Base-by-base conservation (phyloP, 2,113 vertebrate genomes). In the Galbula dea region DNA sequence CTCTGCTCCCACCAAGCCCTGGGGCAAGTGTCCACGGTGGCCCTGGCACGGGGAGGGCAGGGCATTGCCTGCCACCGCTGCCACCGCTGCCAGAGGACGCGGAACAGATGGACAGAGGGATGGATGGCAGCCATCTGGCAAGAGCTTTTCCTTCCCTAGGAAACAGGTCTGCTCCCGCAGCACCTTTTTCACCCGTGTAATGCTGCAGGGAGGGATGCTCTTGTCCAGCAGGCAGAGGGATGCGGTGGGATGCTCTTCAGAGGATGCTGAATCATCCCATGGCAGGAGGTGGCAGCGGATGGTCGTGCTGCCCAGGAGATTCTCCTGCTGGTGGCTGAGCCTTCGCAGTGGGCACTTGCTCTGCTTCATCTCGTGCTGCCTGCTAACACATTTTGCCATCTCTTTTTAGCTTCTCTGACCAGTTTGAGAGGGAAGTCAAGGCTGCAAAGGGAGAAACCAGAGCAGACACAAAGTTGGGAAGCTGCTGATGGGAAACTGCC, bases 401-500 rank as follows among this genome's bases (percentile, higher is more conserved):
- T 75, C 68, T 48, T 86, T 66, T 75, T 12, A 67, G 52, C 49
- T 72, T 41, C 83, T 69, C 51, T 16, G 76, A 43, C 43, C 68
- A 16, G 41, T 65, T 10, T 17, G 55, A 63, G 74, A 20, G 67
- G 72, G 76, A 74, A 68, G 55, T 32, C 0, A 10, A 39, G 72
- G 59, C 79, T 90, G 88, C 86, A 11, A 32, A 62, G 72, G 58
- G 79, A 77, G 90, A 89, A 69, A 83, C 12, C 49, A 45, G 76
- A 86, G 76, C 30, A 74, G 90, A 51, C 57, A 15, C 1, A 5
- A 81, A 41, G 19, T 20, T 14, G 66, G 79, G 94, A 71, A 77
- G 90, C 77, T 57, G 88, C 90, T 65, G 66, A 57, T 71, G 80
- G 69, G 88, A 78, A 89, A 24, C 24, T 23, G 80, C 86, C 88